phyloP scores from a whole-genome alignment of 2,113 vertebrate genomes.

The Clarias macrocephalus region DNA sequence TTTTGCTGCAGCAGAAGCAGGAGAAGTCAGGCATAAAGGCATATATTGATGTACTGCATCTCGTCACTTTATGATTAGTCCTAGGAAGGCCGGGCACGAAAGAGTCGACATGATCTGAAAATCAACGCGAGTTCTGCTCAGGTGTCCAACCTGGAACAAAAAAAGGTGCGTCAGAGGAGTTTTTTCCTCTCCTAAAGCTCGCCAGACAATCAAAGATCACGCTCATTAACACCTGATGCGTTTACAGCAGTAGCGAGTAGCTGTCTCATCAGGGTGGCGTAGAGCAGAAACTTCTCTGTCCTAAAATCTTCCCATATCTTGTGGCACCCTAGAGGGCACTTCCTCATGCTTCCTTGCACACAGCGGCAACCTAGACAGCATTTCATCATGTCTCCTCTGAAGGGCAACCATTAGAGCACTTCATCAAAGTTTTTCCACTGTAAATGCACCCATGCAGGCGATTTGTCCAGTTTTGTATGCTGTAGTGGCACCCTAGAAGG shows the following conservation, averaged over 20 bases:
- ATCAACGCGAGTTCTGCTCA: neutral
- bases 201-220: neutral
- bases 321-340: neutral
- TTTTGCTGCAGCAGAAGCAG: constrained; percentile 24
- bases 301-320: neutral
- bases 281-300: neutral
- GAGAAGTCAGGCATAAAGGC: constrained; percentile 39
- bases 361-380: neutral
- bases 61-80: constrained; percentile 35
- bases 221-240: neutral
- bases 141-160: neutral
- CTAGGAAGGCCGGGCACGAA: constrained; percentile 35
- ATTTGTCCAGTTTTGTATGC: neutral
- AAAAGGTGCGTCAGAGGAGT: neutral
- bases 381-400: neutral
- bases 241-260: neutral
- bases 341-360: neutral
- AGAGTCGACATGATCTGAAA: constrained; percentile 2
- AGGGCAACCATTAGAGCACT: neutral
- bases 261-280: neutral
- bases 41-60: constrained; percentile 23
- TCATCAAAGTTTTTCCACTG: neutral
- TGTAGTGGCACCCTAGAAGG: neutral
- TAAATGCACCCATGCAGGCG: neutral
- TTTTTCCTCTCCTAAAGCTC: neutral